These are phyloP conservation scores for Accipiter virgatus DNA, from an alignment of 2,113 vertebrate species.

Conservation along the genomic window DNA sequence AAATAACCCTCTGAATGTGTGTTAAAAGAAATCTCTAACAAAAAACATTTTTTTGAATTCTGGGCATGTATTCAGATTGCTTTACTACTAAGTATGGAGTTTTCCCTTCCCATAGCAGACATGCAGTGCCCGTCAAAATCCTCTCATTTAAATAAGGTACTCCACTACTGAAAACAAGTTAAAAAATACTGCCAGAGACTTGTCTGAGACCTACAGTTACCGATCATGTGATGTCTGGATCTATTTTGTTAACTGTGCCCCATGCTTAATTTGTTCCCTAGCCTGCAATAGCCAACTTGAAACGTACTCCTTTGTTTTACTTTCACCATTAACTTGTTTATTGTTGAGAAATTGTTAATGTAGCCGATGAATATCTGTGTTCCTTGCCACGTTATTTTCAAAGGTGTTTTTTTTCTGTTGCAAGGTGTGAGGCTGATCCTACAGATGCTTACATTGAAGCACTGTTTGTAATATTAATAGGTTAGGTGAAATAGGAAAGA, in stretches of 20 bases:
- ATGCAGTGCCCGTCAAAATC: neutral
- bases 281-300: neutral
- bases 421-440: neutral
- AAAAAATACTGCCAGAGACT: neutral
- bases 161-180: neutral
- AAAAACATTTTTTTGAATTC: neutral
- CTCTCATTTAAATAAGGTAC: neutral
- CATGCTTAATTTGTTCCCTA: neutral
- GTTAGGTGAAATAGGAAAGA: neutral
- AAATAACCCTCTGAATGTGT: neutral
- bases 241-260: neutral
- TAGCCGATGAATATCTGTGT: neutral
- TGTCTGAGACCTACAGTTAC: neutral
- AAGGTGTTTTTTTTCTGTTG: neutral
- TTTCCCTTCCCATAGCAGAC: neutral
- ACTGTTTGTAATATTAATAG: neutral
- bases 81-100: neutral
- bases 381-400: neutral
- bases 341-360: neutral
- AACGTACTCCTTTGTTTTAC: neutral
- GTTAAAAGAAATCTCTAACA: neutral
- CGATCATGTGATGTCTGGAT: neutral
- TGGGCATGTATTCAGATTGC: neutral
- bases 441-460: neutral
- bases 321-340: neutral